phyloP scores from a whole-genome alignment of 2,888 invertebrate species.

The Erebia palarica region DNA sequence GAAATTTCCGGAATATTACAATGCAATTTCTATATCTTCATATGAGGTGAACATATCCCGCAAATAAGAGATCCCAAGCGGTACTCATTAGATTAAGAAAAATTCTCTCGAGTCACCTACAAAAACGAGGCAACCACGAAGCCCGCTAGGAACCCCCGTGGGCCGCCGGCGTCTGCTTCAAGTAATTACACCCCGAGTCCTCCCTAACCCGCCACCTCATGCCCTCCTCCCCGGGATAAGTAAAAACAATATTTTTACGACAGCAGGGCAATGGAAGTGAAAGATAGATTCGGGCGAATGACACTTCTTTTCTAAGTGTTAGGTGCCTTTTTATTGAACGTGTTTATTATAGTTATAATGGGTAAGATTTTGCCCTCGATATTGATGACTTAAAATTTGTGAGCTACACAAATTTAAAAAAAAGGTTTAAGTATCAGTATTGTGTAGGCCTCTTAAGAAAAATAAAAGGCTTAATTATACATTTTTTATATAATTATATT shows the following conservation, averaged over 20 bases:
- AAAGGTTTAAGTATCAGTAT: too few species aligned
- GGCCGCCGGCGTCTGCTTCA: slow-evolving; percentile 60
- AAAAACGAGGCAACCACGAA: slow-evolving; percentile 58
- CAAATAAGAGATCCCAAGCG: slow-evolving; percentile 26
- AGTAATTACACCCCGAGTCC: slow-evolving; percentile 72
- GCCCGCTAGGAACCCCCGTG: slow-evolving; percentile 67
- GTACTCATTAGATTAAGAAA: slow-evolving; percentile 61
- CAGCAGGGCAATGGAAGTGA: slow-evolving; percentile 66
- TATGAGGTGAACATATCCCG: slow-evolving; percentile 8
- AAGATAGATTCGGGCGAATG: slow-evolving; percentile 46
- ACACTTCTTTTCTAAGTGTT: slow-evolving; percentile 53
- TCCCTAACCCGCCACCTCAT: slow-evolving; percentile 49
- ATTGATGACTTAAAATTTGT: too few species aligned
- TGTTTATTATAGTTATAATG: too few species aligned
- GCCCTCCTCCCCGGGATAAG: slow-evolving; percentile 66
- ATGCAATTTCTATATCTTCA: slow-evolving; percentile 15
- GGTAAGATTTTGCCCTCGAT: too few species aligned
- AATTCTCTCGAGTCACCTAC: slow-evolving; percentile 57
- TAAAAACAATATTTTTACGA: slow-evolving; percentile 81
- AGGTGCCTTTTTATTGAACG: slow-evolving; percentile 2
- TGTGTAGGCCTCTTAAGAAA: too few species aligned
- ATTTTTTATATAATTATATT: too few species aligned
- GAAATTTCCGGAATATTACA: neutral
- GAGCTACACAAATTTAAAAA: too few species aligned
- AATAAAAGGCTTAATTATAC: too few species aligned